A percentile compares a stretch with the other conserved stretches of the same genome.
phyloP scores from a whole-genome alignment of 2,888 invertebrate species.

The Sinohyriopsis cumingii region DNA sequence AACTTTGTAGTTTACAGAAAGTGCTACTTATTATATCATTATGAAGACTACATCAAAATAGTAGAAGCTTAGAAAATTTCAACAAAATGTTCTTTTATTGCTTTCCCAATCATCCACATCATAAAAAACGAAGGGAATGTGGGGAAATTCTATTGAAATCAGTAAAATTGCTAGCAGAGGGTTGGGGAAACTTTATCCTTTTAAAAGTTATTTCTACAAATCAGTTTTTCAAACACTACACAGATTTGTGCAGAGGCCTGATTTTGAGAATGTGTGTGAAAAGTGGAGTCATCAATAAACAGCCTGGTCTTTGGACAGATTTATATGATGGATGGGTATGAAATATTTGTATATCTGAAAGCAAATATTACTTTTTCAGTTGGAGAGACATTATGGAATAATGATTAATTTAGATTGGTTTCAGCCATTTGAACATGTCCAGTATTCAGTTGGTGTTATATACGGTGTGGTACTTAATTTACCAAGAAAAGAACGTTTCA shows the following conservation, averaged over 20 bases:
- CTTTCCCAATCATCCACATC: too few species aligned
- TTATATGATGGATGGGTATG: constrained; percentile 20
- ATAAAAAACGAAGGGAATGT: neutral
- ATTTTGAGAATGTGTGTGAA: constrained; percentile 18
- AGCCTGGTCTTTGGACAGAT: constrained; percentile 7
- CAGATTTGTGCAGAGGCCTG: constrained; percentile 6
- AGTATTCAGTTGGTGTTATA: constrained; percentile 14
- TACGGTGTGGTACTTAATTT: constrained; percentile 15
- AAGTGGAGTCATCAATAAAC: constrained; percentile 8
- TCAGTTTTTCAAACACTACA: constrained; percentile 7
- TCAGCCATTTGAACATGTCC: constrained; percentile 17
- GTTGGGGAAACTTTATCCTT: constrained; percentile 5
- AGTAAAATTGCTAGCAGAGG: neutral
- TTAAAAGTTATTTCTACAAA: constrained; percentile 17
- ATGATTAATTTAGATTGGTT: constrained; percentile 22
- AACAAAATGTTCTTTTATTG: too few species aligned
- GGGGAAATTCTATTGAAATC: constrained; percentile 10
- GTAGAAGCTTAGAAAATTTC: too few species aligned
- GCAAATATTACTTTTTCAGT: constrained; percentile 6
- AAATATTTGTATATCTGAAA: constrained; percentile 2
- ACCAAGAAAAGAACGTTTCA: constrained; percentile 13
- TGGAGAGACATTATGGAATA: constrained; percentile 7
- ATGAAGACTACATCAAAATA: too few species aligned
- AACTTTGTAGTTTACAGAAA: too few species aligned
- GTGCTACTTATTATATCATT: too few species aligned